A percentile compares a stretch with the other conserved stretches of the same genome.
These are phyloP conservation scores for Linnaemya vulpina DNA, from an alignment of 2,888 invertebrate genomes.

Conservation along the genomic window DNA sequence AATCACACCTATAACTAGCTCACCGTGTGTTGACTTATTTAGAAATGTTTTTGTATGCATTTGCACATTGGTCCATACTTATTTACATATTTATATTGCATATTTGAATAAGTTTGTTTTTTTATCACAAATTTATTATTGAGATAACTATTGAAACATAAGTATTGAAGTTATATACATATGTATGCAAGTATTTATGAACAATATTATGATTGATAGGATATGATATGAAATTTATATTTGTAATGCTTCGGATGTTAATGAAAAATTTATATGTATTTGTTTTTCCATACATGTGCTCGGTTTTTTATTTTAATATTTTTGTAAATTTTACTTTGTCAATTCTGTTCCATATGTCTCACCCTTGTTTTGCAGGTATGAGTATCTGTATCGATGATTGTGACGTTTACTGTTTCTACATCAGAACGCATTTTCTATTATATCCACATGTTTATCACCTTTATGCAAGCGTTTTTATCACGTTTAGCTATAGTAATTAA, in stretches of 20 bases:
- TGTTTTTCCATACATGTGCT: not conserved
- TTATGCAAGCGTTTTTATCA: slow-evolving; percentile 41
- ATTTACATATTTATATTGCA: not conserved
- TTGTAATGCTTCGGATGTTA: too few relatives aligned
- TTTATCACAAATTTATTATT: too few relatives aligned
- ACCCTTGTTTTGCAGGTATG: slow-evolving; percentile 9
- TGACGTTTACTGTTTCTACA: slow-evolving; percentile 57
- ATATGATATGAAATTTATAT: too few relatives aligned
- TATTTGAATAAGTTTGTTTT: too few relatives aligned
- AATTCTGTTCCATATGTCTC: slow-evolving; percentile 57
- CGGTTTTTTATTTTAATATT: not conserved
- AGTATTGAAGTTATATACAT: too few relatives aligned
- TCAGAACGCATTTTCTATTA: slow-evolving; percentile 47
- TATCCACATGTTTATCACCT: slow-evolving; percentile 54
- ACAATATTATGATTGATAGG: too few relatives aligned
- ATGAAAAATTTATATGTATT: too few relatives aligned
- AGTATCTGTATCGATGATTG: not conserved
- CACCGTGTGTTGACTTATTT: too few relatives aligned
- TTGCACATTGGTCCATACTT: not conserved
- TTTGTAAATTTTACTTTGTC: slow-evolving; percentile 7
- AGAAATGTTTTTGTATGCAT: not conserved
- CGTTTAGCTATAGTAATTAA: slow-evolving; percentile 11
- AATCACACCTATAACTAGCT: too few relatives aligned
- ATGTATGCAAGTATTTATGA: too few relatives aligned
- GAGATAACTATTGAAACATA: too few relatives aligned